Base-by-base conservation (phyloP, 2,113 vertebrate genomes). In the Scomber japonicus region DNA sequence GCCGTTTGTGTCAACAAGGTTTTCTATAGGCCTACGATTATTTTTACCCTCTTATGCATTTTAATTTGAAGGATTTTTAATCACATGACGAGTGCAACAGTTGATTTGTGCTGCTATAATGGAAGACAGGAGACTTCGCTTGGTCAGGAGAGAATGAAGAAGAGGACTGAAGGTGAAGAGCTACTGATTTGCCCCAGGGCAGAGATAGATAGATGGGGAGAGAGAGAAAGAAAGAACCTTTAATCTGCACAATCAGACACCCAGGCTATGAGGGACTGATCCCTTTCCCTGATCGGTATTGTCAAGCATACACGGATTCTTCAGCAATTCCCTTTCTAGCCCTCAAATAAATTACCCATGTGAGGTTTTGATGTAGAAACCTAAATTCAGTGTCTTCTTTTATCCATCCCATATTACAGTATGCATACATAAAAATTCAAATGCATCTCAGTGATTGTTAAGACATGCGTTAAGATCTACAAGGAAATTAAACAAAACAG, bases 201-300 rank as follows among this genome's bases (percentile, higher is more conserved):
- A 86, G 31, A 90, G 77, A 89, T 31, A 74, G 55, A 77, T 12
- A 71, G 81, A 61, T 21, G 24, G 45, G 30, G 46, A 71, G 61
- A 79, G 62, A 80, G 66, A 70, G 62, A 74, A 19, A 46, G 51
- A 78, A 70, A 79, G 82, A 86, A 51, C 66, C 88, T 94, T 94
- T 92, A 89, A 94, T 94, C 89, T 91, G 87, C 69, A 82, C 75
- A 83, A 90, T 85, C 83, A 88, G 75, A 82, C 69, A 83, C 85
- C 50, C 66, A 48, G 76, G 82, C 78, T 72, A 72, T 84, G 74
- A 82, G 75, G 74, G 81, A 61, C 69, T 89, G 90, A 94, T 92
- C 88, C 65, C 70, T 70, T 44, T 82, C 71, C 79, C 85, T 70
- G 55, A 62, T 85, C 82, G 80, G 85, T 71, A 75, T 81, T 76